These are phyloP conservation scores for Lasioglossum figueresi DNA, from an alignment of 2,888 invertebrate species.

Conservation along the genomic window DNA sequence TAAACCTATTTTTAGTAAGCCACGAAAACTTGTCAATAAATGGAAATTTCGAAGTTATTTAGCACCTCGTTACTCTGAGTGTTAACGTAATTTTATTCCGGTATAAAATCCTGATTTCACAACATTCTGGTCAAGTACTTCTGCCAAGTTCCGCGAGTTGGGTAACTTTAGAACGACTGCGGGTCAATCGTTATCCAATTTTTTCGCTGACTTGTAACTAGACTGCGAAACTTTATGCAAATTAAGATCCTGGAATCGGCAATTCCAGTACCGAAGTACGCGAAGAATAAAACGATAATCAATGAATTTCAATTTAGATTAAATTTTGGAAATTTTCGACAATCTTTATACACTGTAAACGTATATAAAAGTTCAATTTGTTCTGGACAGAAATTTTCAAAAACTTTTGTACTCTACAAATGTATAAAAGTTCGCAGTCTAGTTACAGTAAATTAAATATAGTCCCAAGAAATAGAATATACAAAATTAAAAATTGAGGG, in stretches of 20 bases:
- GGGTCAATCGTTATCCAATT: neutral
- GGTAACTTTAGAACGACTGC: neutral
- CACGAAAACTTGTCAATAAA: neutral
- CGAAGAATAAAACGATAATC: neutral
- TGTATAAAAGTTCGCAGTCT: too few relatives aligned
- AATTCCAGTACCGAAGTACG: neutral
- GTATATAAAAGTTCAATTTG: too few relatives aligned
- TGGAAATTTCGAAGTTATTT: neutral
- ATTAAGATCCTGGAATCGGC: neutral
- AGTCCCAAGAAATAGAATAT: neutral
- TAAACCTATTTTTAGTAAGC: too few relatives aligned
- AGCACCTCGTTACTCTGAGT: neutral
- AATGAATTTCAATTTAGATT: neutral
- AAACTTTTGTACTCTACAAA: too few relatives aligned
- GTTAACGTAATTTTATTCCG: neutral
- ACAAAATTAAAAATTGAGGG: too few relatives aligned
- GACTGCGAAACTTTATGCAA: neutral
- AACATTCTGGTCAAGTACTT: neutral
- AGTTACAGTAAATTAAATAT: neutral
- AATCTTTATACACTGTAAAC: neutral
- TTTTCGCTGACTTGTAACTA: neutral
- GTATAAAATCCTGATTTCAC: neutral
- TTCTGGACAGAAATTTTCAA: too few relatives aligned
- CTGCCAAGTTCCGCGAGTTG: neutral
- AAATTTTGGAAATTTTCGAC: neutral